These are phyloP conservation scores for Pelmatolapia mariae DNA, from an alignment of 2,113 vertebrate genomes.

Conservation along the genomic window DNA sequence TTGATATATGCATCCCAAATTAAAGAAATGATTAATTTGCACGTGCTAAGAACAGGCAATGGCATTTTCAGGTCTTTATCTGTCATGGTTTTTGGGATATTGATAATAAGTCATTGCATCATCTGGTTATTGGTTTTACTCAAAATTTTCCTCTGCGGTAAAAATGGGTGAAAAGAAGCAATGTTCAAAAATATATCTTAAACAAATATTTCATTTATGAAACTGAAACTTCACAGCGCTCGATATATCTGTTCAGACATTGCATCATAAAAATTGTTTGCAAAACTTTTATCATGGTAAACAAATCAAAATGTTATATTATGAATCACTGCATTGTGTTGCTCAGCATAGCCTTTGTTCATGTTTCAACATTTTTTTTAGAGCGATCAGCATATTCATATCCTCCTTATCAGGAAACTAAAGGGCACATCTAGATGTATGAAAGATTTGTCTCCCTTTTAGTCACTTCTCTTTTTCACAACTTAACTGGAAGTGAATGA, in stretches of 20 bases:
- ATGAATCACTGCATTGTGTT: neutral
- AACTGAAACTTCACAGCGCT: neutral
- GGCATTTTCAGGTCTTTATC: neutral
- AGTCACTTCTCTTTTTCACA: neutral
- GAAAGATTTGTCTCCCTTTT: neutral
- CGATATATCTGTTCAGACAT: neutral
- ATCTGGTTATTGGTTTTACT: neutral
- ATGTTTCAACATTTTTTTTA: neutral
- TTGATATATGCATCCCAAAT: neutral
- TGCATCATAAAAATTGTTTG: neutral
- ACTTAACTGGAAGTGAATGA: neutral
- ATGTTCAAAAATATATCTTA: neutral
- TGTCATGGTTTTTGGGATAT: neutral
- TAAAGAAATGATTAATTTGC: neutral
- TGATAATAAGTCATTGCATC: neutral
- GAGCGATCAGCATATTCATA: neutral
- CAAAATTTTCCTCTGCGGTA: neutral
- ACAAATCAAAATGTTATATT: neutral
- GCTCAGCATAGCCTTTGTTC: neutral
- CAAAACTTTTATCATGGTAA: neutral
- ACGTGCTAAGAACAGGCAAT: neutral
- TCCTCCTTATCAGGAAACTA: neutral
- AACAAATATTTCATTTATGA: neutral
- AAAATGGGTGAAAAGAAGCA: fast-evolving
- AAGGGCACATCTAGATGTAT: neutral